Evolutionary conservation across 2,113 vertebrate genomes (phyloP).

Genomic region (Cyanoramphus novaezelandiae): DNA sequence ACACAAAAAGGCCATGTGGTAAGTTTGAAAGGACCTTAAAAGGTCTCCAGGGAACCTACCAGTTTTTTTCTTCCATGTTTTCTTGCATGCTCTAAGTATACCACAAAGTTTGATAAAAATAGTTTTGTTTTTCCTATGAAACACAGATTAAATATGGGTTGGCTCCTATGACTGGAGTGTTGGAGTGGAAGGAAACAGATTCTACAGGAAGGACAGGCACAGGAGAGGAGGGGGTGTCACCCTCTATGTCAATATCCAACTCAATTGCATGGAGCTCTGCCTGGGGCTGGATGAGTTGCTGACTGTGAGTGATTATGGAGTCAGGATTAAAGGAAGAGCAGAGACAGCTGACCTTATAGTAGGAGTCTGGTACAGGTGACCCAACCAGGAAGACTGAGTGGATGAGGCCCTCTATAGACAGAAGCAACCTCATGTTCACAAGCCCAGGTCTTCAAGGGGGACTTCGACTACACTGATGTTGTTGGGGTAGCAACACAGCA

Average conservation of each 20-base stretch:
- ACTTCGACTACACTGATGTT: not conserved
- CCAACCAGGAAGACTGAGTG: not conserved
- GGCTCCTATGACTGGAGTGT: not conserved
- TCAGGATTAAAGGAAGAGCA: not conserved
- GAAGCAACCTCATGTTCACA: not conserved
- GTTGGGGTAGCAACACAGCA: not conserved
- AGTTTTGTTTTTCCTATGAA: not conserved
- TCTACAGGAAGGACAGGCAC: not conserved
- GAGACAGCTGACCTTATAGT: not conserved
- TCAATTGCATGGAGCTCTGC: not conserved
- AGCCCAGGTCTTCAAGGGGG: not conserved
- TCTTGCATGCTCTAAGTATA: not conserved
- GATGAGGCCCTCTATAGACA: not conserved
- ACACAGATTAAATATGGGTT: not conserved
- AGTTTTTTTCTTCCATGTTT: accelerated
- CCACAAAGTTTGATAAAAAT: not conserved
- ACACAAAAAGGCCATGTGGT: not conserved
- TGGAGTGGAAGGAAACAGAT: not conserved
- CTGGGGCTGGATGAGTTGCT: not conserved
- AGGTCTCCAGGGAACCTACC: not conserved
- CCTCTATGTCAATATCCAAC: not conserved
- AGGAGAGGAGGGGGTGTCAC: not conserved
- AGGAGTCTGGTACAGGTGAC: not conserved
- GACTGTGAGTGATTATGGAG: not conserved
- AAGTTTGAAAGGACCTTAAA: not conserved